These are phyloP conservation scores for Phaenicophaeus curvirostris DNA, from an alignment of 2,797 vertebrate genomes.

Conservation along the genomic window DNA sequence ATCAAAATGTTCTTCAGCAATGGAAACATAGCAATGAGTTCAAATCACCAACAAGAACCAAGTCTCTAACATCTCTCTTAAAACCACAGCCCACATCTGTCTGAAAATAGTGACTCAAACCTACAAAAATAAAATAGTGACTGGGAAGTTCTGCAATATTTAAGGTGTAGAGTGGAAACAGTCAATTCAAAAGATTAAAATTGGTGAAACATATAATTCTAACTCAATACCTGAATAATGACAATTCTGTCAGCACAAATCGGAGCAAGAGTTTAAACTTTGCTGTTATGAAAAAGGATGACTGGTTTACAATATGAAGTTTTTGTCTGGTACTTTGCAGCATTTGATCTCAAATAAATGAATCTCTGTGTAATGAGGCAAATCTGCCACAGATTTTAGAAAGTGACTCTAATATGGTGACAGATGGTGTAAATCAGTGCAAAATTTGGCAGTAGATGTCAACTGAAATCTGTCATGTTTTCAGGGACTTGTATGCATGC, in stretches of 20 bases:
- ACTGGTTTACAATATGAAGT: background rate
- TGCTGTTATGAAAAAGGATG: background rate
- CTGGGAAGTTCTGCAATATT: background rate
- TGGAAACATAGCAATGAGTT: background rate
- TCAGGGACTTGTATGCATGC: background rate
- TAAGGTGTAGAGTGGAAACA: background rate
- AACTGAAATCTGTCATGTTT: background rate
- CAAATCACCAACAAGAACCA: background rate
- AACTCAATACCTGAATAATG: background rate
- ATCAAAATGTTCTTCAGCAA: background rate
- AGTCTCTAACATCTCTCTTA: background rate
- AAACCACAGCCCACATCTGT: background rate
- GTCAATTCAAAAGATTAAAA: background rate
- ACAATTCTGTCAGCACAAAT: background rate
- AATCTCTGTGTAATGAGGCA: slow-evolving; percentile 9
- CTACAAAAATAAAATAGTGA: background rate
- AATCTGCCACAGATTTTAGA: slow-evolving; percentile 36
- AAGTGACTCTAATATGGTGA: background rate
- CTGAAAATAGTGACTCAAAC: background rate
- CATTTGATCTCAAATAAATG: background rate
- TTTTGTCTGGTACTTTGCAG: background rate
- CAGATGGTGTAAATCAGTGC: slow-evolving; percentile 55
- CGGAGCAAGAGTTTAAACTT: background rate
- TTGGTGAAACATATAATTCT: background rate
- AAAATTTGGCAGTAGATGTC: slow-evolving; percentile 13